Conservation (phyloP, 2,797 vertebrate genomes). For the Sandelia bainsii region DNA sequence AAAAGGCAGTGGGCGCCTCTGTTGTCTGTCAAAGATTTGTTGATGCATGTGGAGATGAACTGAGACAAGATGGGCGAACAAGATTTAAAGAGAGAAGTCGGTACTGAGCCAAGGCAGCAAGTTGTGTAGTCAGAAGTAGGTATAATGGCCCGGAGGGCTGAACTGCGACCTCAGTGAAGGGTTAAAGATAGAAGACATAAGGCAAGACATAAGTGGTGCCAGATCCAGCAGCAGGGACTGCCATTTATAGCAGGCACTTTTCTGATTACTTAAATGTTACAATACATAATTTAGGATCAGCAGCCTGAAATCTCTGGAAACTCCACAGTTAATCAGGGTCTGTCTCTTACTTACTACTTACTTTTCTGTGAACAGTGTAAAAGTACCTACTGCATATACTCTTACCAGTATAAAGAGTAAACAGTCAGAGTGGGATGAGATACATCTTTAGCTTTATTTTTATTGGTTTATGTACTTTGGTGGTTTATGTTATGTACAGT, state of each 20-base stretch:
- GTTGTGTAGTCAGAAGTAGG: constrained; percentile 28
- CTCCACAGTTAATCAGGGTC: constrained; percentile 29
- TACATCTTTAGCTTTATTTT: too few species aligned
- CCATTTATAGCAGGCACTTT: constrained; percentile 45
- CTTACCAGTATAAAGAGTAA: too few species aligned
- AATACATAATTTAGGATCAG: constrained; percentile 47
- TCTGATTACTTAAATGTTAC: constrained; percentile 45
- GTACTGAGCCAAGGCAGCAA: constrained; percentile 25
- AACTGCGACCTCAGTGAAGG: constrained; percentile 39
- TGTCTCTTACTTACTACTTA: background rate
- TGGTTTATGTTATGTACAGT: too few species aligned
- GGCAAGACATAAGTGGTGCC: background rate
- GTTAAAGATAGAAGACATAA: constrained; percentile 1
- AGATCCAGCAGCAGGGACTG: constrained; percentile 20
- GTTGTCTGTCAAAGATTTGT: constrained; percentile 54
- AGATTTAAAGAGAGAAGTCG: constrained; percentile 41
- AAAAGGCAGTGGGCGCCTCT: constrained; percentile 49
- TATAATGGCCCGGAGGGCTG: constrained; percentile 21
- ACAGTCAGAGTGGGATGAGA: too few species aligned
- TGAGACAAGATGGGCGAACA: constrained; percentile 43
- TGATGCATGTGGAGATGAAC: constrained; percentile 61
- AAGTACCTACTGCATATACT: too few species aligned
- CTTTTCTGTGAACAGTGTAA: too few species aligned
- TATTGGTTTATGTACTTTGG: too few species aligned
- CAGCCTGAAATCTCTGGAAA: constrained; percentile 26